Conservation (phyloP, 2,113 vertebrate species). For the Tiliqua scincoides region DNA sequence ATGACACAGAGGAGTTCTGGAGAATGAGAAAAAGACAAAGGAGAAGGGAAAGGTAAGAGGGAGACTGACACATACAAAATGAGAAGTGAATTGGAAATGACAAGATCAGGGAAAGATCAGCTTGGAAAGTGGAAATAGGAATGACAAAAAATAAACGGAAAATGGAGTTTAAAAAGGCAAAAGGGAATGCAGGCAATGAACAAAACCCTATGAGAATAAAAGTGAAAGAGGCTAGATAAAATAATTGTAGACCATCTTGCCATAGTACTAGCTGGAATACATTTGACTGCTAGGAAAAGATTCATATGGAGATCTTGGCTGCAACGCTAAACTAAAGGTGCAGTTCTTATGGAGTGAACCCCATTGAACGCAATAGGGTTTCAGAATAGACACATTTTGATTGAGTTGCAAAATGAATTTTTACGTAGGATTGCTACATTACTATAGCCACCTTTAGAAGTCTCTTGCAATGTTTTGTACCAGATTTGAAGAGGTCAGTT, state of each 20-base stretch:
- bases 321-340: too few relatives aligned
- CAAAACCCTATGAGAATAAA: neutral
- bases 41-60: constrained; percentile 27
- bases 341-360: too few relatives aligned
- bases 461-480: neutral
- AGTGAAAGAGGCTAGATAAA: neutral
- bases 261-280: neutral
- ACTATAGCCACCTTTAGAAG: neutral
- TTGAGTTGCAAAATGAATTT: too few relatives aligned
- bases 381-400: too few relatives aligned
- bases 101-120: constrained; percentile 32
- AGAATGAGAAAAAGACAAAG: constrained; percentile 27
- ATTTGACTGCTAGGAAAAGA: neutral
- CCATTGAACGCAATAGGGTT: too few relatives aligned
- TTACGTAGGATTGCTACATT: neutral
- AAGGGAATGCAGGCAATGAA: neutral
- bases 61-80: constrained; percentile 45
- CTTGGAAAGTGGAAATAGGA: constrained; percentile 41
- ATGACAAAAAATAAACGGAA: constrained; percentile 16
- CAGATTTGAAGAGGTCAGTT: neutral
- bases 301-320: neutral
- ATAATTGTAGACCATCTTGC: neutral
- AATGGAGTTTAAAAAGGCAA: constrained; percentile 21
- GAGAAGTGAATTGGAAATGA: constrained; percentile 55
- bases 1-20: constrained; percentile 26